These are phyloP conservation scores for Tauraco hartlaubi DNA, from an alignment of 2,797 vertebrate species.

Conservation along the genomic window DNA sequence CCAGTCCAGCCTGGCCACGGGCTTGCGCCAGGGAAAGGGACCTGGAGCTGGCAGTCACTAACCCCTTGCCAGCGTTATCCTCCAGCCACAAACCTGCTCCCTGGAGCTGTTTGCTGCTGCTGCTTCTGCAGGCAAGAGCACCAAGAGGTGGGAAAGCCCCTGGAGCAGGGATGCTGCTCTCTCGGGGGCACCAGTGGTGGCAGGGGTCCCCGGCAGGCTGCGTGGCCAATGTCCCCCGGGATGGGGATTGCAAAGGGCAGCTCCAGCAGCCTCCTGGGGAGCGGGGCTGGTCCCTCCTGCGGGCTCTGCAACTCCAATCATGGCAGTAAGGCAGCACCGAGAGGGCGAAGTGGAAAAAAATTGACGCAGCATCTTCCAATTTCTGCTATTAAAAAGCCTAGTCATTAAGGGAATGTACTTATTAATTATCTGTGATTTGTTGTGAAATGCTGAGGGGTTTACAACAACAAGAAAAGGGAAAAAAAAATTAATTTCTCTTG, in stretches of 20 bases:
- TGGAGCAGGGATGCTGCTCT: neutral
- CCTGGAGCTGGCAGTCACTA: neutral
- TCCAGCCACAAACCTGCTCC: neutral
- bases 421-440: conserved; percentile 84
- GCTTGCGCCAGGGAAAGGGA: neutral
- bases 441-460: conserved; percentile 78
- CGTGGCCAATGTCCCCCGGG: accelerated
- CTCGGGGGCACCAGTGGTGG: neutral
- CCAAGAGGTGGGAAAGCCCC: neutral
- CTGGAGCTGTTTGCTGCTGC: neutral
- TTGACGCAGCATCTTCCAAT: conserved; percentile 67
- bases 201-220: neutral
- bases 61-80: neutral
- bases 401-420: conserved; percentile 78
- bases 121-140: neutral
- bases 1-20: neutral
- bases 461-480: conserved; percentile 61
- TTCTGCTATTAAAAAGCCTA: conserved; percentile 79
- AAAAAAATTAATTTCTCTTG: conserved; percentile 21
- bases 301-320: neutral
- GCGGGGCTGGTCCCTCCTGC: accelerated
- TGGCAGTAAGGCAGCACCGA: accelerated
- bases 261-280: neutral
- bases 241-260: neutral
- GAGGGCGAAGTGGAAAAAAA: neutral